A percentile compares a stretch with the other conserved stretches of the same genome.
These are phyloP conservation scores for Serilophus lunatus DNA, from an alignment of 2,113 vertebrate species.

Conservation along the genomic window DNA sequence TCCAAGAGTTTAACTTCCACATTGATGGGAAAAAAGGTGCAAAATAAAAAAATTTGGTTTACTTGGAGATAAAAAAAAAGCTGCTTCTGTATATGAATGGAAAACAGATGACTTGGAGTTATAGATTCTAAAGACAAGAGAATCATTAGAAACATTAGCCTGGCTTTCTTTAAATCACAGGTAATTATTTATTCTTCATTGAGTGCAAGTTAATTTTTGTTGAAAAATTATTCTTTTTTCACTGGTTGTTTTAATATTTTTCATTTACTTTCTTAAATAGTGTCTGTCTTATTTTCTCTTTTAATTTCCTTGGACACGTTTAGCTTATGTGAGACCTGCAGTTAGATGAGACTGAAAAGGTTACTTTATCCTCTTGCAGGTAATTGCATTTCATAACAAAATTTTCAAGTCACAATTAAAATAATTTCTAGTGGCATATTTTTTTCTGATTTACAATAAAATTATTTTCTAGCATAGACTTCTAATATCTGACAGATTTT, in stretches of 20 bases:
- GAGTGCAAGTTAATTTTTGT: background rate
- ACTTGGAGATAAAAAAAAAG: background rate
- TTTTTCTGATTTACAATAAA: background rate
- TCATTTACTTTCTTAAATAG: background rate
- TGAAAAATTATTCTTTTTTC: background rate
- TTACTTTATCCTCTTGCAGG: background rate
- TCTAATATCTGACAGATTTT: background rate
- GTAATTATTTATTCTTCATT: background rate
- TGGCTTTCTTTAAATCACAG: background rate
- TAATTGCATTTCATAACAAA: background rate
- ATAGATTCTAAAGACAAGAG: background rate
- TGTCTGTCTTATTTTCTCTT: background rate
- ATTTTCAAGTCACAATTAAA: background rate
- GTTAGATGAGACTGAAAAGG: background rate
- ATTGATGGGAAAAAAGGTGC: accelerated
- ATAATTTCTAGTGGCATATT: background rate
- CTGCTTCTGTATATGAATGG: background rate
- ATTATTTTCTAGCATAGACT: background rate
- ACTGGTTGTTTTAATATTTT: background rate
- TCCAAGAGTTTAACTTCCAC: background rate
- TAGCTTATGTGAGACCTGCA: background rate
- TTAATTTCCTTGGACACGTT: background rate
- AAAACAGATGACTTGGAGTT: background rate
- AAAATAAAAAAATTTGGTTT: background rate
- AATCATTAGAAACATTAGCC: background rate